Conservation (phyloP, 2,113 vertebrate species). For the Athene noctua region DNA sequence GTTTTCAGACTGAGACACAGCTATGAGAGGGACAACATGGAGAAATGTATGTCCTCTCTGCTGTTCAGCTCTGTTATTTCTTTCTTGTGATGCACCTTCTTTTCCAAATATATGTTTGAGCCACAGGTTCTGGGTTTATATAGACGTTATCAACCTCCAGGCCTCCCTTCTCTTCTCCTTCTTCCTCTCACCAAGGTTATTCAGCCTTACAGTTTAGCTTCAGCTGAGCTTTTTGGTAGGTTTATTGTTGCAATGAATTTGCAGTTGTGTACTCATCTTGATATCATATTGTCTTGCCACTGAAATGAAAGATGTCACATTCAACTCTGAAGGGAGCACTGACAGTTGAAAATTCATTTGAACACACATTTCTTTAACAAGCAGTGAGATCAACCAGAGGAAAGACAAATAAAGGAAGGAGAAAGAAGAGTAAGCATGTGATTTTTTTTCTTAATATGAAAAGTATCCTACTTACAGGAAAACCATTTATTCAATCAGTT, state of each 20-base stretch:
- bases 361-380: not conserved
- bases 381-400: not conserved
- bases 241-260: not conserved
- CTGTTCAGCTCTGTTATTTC: not conserved
- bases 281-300: not conserved
- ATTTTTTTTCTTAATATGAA: not conserved
- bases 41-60: not conserved
- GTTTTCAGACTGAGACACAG: not conserved
- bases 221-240: not conserved
- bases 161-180: not conserved
- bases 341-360: not conserved
- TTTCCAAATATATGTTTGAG: not conserved
- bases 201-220: not conserved
- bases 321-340: not conserved
- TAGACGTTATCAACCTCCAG: not conserved
- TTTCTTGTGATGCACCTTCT: not conserved
- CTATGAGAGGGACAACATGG: not conserved
- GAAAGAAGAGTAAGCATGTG: not conserved
- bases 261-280: not conserved
- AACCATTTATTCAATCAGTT: accelerated
- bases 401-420: not conserved
- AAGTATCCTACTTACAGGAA: not conserved
- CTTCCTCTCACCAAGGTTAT: not conserved
- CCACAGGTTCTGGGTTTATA: not conserved
- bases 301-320: not conserved